A percentile compares a stretch with the other conserved stretches of the same genome.
Conservation (phyloP, 1,140 invertebrate species). For the Heliconius eleuchia region DNA sequence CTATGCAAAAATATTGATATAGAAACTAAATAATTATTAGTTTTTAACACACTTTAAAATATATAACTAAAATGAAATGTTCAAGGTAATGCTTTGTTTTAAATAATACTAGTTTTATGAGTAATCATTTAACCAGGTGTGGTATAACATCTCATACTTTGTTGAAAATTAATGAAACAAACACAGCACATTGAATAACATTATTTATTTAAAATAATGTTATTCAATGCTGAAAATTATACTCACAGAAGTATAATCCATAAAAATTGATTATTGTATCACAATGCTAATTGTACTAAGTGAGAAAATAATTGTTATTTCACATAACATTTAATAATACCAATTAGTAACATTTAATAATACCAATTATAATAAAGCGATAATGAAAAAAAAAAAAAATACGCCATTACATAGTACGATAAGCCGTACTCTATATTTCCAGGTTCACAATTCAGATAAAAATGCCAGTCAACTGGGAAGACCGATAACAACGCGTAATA, state of each 20-base stretch:
- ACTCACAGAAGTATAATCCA: neutral
- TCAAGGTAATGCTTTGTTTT: neutral
- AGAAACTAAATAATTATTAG: neutral
- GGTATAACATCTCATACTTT: neutral
- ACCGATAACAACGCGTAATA: slow-evolving; percentile 39
- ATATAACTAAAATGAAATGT: neutral
- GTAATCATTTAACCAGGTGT: neutral
- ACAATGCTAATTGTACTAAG: neutral
- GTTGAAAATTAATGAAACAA: neutral
- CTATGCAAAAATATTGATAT: neutral
- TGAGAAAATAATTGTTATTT: slow-evolving; percentile 5
- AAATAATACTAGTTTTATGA: neutral
- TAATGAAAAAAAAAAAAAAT: neutral
- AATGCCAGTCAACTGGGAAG: slow-evolving; percentile 60
- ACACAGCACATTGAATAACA: no score
- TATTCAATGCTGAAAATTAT: neutral
- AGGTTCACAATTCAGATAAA: slow-evolving; percentile 53
- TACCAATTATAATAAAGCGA: neutral
- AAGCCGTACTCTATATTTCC: slow-evolving; percentile 39
- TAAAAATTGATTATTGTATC: neutral
- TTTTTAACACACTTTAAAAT: neutral
- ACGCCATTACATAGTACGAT: slow-evolving; percentile 15
- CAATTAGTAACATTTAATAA: neutral
- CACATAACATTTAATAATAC: neutral
- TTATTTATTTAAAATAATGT: neutral